Evolutionary conservation across 2,113 vertebrate genomes (phyloP).

Genomic region (Orthonyx spaldingii): DNA sequence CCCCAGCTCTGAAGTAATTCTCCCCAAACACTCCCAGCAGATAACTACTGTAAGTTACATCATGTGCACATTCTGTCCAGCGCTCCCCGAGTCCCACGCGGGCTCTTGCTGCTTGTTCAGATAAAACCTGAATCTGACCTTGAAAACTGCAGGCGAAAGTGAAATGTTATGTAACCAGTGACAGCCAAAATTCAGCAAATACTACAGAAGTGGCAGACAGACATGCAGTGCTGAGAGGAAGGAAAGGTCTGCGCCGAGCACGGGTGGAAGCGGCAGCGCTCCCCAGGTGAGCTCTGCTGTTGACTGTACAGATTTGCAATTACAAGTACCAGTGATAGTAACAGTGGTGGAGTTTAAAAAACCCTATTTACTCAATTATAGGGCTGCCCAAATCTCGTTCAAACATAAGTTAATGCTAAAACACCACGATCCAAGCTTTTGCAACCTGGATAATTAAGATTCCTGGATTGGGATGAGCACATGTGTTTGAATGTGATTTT

Average conservation of each 20-base stretch:
- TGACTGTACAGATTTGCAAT: not conserved
- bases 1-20: not conserved
- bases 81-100: accelerated
- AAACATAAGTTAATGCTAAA: not conserved
- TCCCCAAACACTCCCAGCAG: not conserved
- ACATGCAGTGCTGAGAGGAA: not conserved
- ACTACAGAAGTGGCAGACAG: not conserved
- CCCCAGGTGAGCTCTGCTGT: not conserved
- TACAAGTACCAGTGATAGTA: not conserved
- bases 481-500: not conserved
- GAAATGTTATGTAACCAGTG: not conserved
- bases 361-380: not conserved
- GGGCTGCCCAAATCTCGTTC: not conserved
- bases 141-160: not conserved
- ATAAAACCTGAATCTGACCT: not conserved
- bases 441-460: not conserved
- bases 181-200: not conserved
- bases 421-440: not conserved
- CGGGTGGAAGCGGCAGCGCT: accelerated
- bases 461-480: not conserved
- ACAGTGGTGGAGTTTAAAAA: not conserved
- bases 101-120: not conserved
- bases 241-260: not conserved
- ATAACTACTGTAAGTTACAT: too few relatives aligned
- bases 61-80: accelerated